These are phyloP conservation scores for Eupithecia tripunctaria DNA, from an alignment of 2,888 invertebrate species.

Conservation along the genomic window DNA sequence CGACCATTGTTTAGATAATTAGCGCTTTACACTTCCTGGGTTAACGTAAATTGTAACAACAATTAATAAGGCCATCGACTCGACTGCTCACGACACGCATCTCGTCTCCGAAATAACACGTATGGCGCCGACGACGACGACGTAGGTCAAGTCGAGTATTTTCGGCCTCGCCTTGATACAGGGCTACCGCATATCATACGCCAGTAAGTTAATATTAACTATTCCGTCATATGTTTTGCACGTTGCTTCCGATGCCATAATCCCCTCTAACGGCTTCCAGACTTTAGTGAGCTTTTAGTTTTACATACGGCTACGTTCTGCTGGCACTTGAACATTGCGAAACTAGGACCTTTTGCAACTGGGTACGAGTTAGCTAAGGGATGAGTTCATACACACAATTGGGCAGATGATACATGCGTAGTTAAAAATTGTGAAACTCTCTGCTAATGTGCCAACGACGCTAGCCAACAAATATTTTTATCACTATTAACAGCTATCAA, in stretches of 20 bases:
- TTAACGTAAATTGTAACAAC: constrained; percentile 32
- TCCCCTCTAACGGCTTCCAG: constrained; percentile 50
- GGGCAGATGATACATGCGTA: constrained; percentile 26
- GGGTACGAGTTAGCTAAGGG: constrained; percentile 16
- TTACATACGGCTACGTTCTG: not conserved
- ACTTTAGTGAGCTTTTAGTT: constrained; percentile 23
- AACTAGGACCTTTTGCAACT: constrained; percentile 20
- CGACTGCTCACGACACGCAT: constrained; percentile 57
- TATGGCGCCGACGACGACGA: constrained; percentile 66
- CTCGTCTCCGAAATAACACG: constrained; percentile 67
- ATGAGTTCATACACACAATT: constrained; percentile 20
- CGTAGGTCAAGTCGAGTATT: constrained; percentile 82
- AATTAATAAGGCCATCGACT: constrained; percentile 63
- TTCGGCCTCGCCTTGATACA: constrained; percentile 82
- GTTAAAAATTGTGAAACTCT: constrained; percentile 32
- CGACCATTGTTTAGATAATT: constrained; percentile 8
- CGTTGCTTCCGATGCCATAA: constrained; percentile 43
- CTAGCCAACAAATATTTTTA: constrained; percentile 33
- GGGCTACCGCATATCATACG: constrained; percentile 79
- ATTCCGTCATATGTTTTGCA: constrained; percentile 68
- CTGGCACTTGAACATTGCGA: constrained; percentile 25
- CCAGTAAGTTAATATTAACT: constrained; percentile 78
- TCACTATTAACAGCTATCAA: constrained; percentile 15
- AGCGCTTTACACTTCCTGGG: constrained; percentile 23
- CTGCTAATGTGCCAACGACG: constrained; percentile 32